These are phyloP conservation scores for Lophotis ruficrista DNA, from an alignment of 2,113 vertebrate species.

Conservation along the genomic window DNA sequence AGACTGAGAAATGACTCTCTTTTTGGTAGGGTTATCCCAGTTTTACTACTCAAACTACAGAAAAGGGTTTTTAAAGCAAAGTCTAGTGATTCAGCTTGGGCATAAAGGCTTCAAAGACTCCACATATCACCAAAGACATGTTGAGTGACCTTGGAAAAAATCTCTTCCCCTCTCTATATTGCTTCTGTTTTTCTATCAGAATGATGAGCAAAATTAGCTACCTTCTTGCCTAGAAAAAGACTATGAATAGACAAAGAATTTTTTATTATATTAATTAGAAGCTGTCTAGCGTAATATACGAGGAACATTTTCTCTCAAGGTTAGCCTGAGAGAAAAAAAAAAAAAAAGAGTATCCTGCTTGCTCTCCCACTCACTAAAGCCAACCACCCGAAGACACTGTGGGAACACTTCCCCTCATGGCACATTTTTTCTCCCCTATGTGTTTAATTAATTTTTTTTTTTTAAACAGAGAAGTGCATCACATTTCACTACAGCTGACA, in stretches of 20 bases:
- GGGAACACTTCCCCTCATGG: background rate
- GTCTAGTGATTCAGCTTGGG: background rate
- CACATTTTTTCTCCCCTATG: background rate
- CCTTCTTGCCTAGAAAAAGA: constrained; percentile 17
- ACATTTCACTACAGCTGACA: constrained; percentile 52
- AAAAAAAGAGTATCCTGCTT: background rate
- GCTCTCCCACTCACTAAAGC: background rate
- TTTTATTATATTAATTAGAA: constrained; percentile 42
- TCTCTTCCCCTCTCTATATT: background rate
- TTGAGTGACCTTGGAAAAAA: constrained; percentile 30
- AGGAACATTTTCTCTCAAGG: constrained; percentile 22
- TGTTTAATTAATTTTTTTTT: constrained; percentile 29
- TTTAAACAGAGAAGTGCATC: constrained; percentile 18
- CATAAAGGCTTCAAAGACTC: constrained; percentile 3
- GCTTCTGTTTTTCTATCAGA: constrained; percentile 1
- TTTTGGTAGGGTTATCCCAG: background rate
- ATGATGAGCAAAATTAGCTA: background rate
- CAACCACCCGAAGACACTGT: background rate
- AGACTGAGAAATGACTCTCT: background rate
- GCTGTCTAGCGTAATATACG: background rate
- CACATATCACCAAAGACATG: background rate
- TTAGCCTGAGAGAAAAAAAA: background rate
- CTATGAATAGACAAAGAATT: background rate
- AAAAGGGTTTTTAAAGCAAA: constrained; percentile 8
- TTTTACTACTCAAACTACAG: background rate